These are phyloP conservation scores for Drosophila tripunctata DNA, from an alignment of 2,888 invertebrate genomes.

Conservation along the genomic window DNA sequence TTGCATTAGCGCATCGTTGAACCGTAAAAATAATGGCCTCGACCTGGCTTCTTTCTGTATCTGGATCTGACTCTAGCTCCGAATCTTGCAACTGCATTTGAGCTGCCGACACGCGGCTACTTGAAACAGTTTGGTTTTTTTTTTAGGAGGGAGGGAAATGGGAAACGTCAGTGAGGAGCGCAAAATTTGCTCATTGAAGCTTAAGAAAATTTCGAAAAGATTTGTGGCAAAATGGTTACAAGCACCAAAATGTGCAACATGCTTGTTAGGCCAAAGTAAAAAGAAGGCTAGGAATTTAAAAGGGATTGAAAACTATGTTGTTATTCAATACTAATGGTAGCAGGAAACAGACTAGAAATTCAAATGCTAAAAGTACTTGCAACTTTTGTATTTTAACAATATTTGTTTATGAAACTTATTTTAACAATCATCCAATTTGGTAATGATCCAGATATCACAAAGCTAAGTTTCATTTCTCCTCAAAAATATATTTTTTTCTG, in stretches of 20 bases:
- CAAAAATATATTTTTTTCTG: too few relatives aligned
- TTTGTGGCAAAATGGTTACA: neutral
- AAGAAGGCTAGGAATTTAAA: neutral
- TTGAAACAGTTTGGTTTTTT: slow-evolving; percentile 23
- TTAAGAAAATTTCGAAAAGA: slow-evolving; percentile 12
- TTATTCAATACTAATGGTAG: too few relatives aligned
- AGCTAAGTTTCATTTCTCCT: too few relatives aligned
- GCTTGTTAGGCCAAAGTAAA: neutral
- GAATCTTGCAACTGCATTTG: neutral
- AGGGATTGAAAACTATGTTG: too few relatives aligned
- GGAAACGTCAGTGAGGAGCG: neutral
- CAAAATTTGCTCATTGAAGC: slow-evolving; percentile 8
- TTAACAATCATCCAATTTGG: too few relatives aligned
- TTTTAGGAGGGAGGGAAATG: neutral
- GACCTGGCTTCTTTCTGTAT: slow-evolving; percentile 18
- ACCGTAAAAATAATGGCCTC: slow-evolving; percentile 66
- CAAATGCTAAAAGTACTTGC: too few relatives aligned
- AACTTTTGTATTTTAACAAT: too few relatives aligned
- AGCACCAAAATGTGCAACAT: neutral
- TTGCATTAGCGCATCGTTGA: slow-evolving; percentile 61
- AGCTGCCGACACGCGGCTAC: slow-evolving; percentile 40
- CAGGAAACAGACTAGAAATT: too few relatives aligned
- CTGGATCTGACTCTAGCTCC: neutral
- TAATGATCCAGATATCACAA: too few relatives aligned
- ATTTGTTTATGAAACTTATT: too few relatives aligned